These are phyloP conservation scores for Leptura quadrifasciata DNA, from an alignment of 2,888 invertebrate genomes.

Conservation along the genomic window DNA sequence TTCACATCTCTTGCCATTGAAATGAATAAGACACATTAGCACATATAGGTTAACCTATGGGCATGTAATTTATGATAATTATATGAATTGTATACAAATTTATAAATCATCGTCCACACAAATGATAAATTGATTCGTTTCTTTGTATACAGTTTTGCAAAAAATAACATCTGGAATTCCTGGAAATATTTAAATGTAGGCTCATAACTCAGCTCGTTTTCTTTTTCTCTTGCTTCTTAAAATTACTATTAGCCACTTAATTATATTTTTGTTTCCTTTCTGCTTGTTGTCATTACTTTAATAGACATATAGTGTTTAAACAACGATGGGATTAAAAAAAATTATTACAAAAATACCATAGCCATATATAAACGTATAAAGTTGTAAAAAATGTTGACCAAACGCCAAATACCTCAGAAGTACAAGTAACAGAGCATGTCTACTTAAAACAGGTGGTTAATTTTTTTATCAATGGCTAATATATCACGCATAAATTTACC, in stretches of 20 bases:
- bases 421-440: background rate
- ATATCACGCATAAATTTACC: conserved; percentile 43
- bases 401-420: background rate
- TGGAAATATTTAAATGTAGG: too few species aligned
- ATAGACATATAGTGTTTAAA: too few species aligned
- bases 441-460: conserved; percentile 21
- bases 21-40: background rate
- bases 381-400: background rate
- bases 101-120: background rate
- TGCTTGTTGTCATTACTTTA: too few species aligned
- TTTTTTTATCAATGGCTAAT: conserved; percentile 35
- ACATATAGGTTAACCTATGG: background rate
- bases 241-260: too few species aligned
- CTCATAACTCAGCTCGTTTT: too few species aligned
- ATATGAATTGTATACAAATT: background rate
- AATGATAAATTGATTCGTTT: background rate
- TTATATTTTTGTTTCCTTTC: too few species aligned
- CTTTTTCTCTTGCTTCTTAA: too few species aligned
- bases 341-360: too few species aligned
- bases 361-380: too few species aligned
- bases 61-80: background rate
- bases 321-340: too few species aligned
- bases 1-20: background rate
- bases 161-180: too few species aligned
- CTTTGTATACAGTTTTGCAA: too few species aligned